Base-by-base conservation (phyloP, 2,113 vertebrate genomes). In the Grus americana region DNA sequence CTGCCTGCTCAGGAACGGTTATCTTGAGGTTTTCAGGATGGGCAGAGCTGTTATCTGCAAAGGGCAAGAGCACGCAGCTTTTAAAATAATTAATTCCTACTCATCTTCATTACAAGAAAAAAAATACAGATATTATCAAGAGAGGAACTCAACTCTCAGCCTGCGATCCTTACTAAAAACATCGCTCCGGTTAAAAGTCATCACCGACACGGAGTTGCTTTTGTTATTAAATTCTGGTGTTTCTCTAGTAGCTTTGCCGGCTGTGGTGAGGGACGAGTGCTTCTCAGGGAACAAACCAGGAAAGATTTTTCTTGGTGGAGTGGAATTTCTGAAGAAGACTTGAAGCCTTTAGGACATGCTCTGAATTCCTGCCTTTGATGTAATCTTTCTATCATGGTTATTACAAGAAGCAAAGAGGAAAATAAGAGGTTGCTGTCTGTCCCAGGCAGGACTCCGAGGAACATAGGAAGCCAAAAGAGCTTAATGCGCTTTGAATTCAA, bases 121-220 rank as follows among this genome's bases (percentile, higher is more conserved):
- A 47, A 76, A 54, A 15, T 0, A 19, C 7, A 34, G 54, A 36
- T 42, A 6, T 12, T 61, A 21, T 44, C 54, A 57, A 10, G 71
- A 82, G 47, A 82, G 29, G 47, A 75, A 5, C 54, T 47, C 5
- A 0, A 50, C 1, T 0, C 71, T 76, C n/a, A 8, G 55, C 44
- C 55, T 32, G 32, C 3, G 0, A 2, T 14, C 23, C 1, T 0
- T 8, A 5, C 59, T 26, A 2, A 36, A 76, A 83, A 15, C 62
- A 10, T 65, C 2, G 15, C 34, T 42, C 15, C 5, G 1, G 79
- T 17, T 58, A 6, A 26, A 93, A 66, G 34, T 29, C 86, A 34
- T 27, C 67, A 27, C 3, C 0, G 0, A 6, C 16, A 20, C 1
- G 1, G 34, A 15, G 30, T 23, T 57, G 30, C 19, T 86, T 79